Base-by-base conservation (phyloP, 2,113 vertebrate genomes). In the Saccopteryx bilineata region DNA sequence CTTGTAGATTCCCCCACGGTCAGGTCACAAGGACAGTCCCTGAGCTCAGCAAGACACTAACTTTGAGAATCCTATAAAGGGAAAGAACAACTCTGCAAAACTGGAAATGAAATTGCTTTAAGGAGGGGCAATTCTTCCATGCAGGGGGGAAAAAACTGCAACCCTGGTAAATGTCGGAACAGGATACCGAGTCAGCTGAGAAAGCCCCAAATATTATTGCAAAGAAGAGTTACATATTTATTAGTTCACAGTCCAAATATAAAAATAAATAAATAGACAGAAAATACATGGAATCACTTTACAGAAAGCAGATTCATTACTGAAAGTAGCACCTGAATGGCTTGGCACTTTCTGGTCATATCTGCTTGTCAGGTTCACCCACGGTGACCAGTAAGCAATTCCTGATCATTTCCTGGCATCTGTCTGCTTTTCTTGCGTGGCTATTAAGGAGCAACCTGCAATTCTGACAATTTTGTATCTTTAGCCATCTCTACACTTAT, bases 171-270 rank as follows among this genome's bases (percentile, higher is more conserved):
- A 65, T 9, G 11, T 50, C 9, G 23, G 31, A 61, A 66, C 0
- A 31, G 58, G 54, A 91, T 23, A n/a, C 19, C 0, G 3, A 95
- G 48, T 89, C 88, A 94, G 26, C 78, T 24, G 72, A 96, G 88
- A 60, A 83, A 91, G 79, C 18, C 54, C 68, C 89, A 85, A 86
- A 94, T 50, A 72, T 8, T 65, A 84, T 87, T 83, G 83, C 65
- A 90, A 96, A 95, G 66, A 81, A 86, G 60, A 86, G 6, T 84
- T 65, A 66, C 56, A 33, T 78, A 89, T 97, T 96, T 97, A 97
- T 97, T 97, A 13, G 26, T 66, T 87, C 52, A 90, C 33, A 12
- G 5, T 94, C 8, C 39, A 82, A 66, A 94, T 78, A 28, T 61
- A 95, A 83, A 94, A 92, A 95, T 81, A 93, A 94, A 95, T 78